Conservation (phyloP, 2,888 invertebrate species). For the Phymatocera aterrima region DNA sequence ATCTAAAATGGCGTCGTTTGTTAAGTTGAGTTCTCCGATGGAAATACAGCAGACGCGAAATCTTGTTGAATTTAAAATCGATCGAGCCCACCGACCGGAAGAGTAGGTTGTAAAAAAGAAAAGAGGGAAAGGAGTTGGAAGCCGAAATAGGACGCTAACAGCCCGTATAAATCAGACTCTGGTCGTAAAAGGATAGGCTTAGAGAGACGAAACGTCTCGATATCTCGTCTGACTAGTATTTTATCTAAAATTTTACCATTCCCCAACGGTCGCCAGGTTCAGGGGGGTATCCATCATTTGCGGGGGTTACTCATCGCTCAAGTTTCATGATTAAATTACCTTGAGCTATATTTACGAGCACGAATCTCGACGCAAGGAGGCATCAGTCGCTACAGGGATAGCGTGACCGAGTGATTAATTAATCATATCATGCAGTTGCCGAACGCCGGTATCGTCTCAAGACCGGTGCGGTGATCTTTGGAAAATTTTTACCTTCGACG, state of each 20-base stretch:
- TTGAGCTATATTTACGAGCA: background rate
- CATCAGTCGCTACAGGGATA: background rate
- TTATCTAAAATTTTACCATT: background rate
- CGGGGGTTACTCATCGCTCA: no score
- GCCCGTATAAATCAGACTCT: slow-evolving; percentile 29
- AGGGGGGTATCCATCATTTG: background rate
- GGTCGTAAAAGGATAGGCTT: background rate
- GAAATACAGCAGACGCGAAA: slow-evolving; percentile 5
- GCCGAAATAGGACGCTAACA: slow-evolving; percentile 40
- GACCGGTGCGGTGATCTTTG: no score
- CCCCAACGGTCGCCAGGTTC: background rate
- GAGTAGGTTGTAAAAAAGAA: background rate
- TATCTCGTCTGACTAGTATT: background rate
- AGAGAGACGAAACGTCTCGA: background rate
- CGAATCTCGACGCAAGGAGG: background rate
- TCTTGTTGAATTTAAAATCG: slow-evolving; percentile 28
- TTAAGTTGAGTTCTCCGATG: background rate
- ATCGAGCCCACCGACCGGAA: background rate
- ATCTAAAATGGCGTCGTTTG: background rate
- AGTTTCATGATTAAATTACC: background rate
- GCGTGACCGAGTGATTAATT: background rate
- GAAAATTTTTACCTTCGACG: background rate
- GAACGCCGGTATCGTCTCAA: background rate
- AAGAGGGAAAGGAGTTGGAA: background rate
- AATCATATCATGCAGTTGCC: background rate